phyloP scores from a whole-genome alignment of 2,888 invertebrate species.

The Siphonodentalium dalli region DNA sequence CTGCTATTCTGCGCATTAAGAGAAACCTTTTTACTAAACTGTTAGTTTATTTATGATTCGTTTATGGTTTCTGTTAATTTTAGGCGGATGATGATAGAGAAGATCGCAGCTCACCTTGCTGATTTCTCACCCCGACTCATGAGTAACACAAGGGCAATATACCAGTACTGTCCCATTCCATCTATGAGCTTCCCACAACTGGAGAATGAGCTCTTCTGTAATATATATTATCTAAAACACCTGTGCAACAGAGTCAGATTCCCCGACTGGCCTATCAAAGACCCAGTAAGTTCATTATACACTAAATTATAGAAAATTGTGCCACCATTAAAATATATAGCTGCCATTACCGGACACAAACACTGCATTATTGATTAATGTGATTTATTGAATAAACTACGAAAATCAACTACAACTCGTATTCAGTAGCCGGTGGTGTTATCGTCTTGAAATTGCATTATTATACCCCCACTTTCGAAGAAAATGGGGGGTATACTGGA shows the following conservation, averaged over 20 bases:
- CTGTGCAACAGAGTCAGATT: constrained; percentile 87
- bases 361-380: too few species aligned
- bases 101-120: constrained; percentile 95
- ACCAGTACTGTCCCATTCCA: constrained; percentile 94
- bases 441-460: too few species aligned
- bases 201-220: constrained; percentile 96
- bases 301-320: too few species aligned
- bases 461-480: too few species aligned
- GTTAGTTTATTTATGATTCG: neutral
- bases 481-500: too few species aligned
- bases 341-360: too few species aligned
- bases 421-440: too few species aligned
- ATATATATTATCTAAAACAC: constrained; percentile 96
- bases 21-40: too few species aligned
- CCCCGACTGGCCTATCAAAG: constrained; percentile 96
- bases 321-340: too few species aligned
- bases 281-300: constrained; percentile 76
- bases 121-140: constrained; percentile 95
- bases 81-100: constrained; percentile 92
- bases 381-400: too few species aligned
- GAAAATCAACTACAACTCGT: too few species aligned
- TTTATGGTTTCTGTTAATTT: constrained; percentile 23
- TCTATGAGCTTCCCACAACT: constrained; percentile 92
- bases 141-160: constrained; percentile 92
- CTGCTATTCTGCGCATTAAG: too few species aligned